phyloP scores from a whole-genome alignment of 37 sponge, comb jelly and placozoan genomes.

The Oopsacas minuta region DNA sequence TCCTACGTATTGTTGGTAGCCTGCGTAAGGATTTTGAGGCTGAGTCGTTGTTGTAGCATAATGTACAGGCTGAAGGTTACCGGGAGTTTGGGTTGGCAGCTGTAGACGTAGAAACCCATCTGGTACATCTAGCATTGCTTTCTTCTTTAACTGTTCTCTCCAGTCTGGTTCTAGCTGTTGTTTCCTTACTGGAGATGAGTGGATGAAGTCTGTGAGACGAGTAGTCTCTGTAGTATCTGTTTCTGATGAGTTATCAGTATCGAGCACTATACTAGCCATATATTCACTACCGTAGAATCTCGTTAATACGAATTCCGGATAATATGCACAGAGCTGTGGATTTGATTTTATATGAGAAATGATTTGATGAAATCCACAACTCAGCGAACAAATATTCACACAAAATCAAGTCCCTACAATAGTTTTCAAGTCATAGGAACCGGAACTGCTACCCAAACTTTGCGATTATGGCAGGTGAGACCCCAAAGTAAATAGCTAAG shows the following conservation, averaged over 20 bases:
- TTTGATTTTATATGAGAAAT: no score
- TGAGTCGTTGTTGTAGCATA: background rate
- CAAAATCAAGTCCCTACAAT: no score
- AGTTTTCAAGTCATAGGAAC: no score
- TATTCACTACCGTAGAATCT: no score
- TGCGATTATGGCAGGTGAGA: no score
- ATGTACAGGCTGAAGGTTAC: conserved; percentile 14
- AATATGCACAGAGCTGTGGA: no score
- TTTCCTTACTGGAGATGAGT: background rate
- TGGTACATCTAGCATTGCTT: conserved; percentile 57
- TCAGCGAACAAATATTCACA: no score
- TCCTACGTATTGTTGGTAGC: background rate
- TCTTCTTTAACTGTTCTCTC: conserved; percentile 22
- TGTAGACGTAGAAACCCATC: conserved; percentile 59
- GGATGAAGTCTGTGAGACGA: background rate
- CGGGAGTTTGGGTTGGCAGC: background rate
- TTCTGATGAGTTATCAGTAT: background rate
- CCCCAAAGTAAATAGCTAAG: no score
- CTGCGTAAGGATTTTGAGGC: background rate
- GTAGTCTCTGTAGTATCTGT: background rate
- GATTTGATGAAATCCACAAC: no score
- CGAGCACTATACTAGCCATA: no score
- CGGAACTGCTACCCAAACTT: no score
- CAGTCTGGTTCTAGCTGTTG: background rate
- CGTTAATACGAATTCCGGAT: no score